Evolutionary conservation across 2,888 invertebrate species (phyloP), one percentile per base, ranked within the genome.

Genomic region (Drosophila hamatofila): DNA sequence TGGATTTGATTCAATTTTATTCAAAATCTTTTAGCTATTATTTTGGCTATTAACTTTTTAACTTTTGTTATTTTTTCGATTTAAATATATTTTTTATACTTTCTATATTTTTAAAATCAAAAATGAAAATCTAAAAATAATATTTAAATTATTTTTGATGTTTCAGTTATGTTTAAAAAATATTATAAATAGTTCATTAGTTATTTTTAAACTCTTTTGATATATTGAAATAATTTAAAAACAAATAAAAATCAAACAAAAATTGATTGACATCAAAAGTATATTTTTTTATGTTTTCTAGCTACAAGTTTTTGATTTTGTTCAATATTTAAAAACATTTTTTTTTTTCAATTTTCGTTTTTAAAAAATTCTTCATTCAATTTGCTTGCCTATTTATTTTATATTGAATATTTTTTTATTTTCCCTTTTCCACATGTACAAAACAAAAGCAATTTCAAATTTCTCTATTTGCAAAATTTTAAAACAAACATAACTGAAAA

Each of bases 401-500:
- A 57, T 66, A 4, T 16, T 16, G 1, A 35, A 66, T 60, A 18
- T 69, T 41, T 21, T 64, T 44, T 44, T 12, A 8, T 6, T 23
- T 25, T 5, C 8, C 5, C 2, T 16, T 44, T 23, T 44, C 8
- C 18, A 18, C 9, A 8, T 44, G 23, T 25, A 16, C 30, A 14
- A 16, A 46, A 23, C 6, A 44, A 7, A 14, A 37, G 6, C 16
- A 37, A 3, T 59, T 60, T 46, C n/a, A 75, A 37, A 11, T 27
- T 48, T 48, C 27, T 48, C n/a, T 6, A 27, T 27, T 48, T 48
- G 51, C 46, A 30, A 30, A 42, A 42, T 63, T 60, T 16, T 16
- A 35, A 35, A 59, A 59, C 27, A 23, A 23, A 52, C 23, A 51
- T 46, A 46, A 39, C 39, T 33, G 33, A 18, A 18, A 64, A 75